Conservation (phyloP, 2,797 vertebrate genomes). For the Pangasius larnaudii region DNA sequence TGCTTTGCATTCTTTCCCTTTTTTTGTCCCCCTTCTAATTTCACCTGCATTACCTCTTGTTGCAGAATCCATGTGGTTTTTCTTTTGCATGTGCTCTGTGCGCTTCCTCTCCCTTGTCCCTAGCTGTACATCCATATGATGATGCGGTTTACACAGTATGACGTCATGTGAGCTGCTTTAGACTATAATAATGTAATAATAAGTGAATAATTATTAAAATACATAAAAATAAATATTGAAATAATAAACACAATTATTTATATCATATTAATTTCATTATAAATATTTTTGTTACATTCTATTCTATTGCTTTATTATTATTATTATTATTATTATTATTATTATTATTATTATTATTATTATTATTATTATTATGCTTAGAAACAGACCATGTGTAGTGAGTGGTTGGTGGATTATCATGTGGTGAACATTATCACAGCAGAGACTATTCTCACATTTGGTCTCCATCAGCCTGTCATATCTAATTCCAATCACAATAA, state of each 20-base stretch:
- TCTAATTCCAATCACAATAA: constrained; percentile 80
- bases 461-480: constrained; percentile 86
- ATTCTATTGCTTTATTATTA: constrained; percentile 3
- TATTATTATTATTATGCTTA: neutral
- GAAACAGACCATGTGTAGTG: neutral
- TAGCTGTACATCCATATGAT: neutral
- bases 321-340: constrained; percentile 4
- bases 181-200: neutral
- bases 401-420: neutral
- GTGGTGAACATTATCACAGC: constrained; percentile 2
- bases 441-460: constrained; percentile 72
- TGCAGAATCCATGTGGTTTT: constrained; percentile 81
- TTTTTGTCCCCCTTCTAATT: constrained; percentile 79
- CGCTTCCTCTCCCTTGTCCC: neutral
- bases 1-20: constrained; percentile 95
- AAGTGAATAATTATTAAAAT: neutral
- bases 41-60: constrained; percentile 95
- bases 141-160: neutral
- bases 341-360: neutral
- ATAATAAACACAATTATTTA: neutral
- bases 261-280: constrained; percentile 12
- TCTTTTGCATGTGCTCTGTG: neutral
- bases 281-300: neutral
- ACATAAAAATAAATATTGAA: neutral
- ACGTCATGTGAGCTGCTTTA: neutral